Evolutionary conservation across 2,797 vertebrate species (phyloP).

Genomic region (Chelmon rostratus): DNA sequence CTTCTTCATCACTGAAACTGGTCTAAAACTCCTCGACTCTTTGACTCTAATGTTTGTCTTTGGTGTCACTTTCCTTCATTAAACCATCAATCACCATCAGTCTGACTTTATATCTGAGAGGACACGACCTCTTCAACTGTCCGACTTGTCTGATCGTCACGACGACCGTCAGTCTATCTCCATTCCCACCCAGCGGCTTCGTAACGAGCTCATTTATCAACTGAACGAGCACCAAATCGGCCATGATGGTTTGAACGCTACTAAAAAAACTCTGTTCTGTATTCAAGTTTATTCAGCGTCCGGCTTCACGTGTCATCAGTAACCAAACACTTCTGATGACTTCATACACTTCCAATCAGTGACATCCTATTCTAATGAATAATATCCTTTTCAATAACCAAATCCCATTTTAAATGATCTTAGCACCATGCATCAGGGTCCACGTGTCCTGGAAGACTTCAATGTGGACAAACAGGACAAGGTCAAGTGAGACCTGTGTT

Average conservation of each 20-base stretch:
- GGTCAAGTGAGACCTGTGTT: too few species aligned
- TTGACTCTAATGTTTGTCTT: not conserved
- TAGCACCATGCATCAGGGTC: too few species aligned
- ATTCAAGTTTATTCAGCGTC: too few species aligned
- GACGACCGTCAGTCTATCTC: not conserved
- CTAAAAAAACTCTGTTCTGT: too few species aligned
- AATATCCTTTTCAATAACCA: too few species aligned
- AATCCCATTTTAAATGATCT: too few species aligned
- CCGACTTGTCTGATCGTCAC: not conserved
- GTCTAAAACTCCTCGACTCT: not conserved
- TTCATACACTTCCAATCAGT: not conserved
- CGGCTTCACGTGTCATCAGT: too few species aligned
- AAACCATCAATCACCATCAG: not conserved
- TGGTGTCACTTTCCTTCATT: not conserved
- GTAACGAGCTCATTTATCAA: conserved; percentile 2
- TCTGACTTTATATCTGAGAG: not conserved
- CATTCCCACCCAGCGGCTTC: not conserved
- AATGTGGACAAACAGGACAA: too few species aligned
- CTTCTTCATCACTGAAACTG: not conserved
- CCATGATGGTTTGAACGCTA: not conserved
- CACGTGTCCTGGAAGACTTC: too few species aligned
- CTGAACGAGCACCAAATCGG: not conserved
- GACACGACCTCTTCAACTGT: not conserved
- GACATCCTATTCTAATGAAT: not conserved
- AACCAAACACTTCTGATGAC: too few species aligned